These are phyloP conservation scores for Parasteatoda tepidariorum DNA, from an alignment of 1,140 invertebrate genomes.

Conservation along the genomic window DNA sequence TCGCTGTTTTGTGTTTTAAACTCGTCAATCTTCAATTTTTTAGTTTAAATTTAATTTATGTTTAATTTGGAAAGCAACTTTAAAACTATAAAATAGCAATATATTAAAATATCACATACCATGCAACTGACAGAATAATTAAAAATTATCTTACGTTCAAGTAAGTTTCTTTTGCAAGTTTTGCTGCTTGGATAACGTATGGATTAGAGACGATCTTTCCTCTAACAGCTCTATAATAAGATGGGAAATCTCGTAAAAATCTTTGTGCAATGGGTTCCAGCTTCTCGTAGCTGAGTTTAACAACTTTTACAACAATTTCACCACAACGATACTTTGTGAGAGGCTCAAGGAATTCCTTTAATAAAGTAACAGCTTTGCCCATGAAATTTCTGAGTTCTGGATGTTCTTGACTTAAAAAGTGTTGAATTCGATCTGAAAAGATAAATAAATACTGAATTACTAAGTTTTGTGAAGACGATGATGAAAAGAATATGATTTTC, in stretches of 20 bases:
- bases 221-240: constrained; percentile 5
- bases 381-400: constrained; percentile 9
- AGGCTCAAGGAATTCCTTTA: constrained; percentile 27
- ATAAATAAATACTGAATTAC: neutral
- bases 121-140: no score
- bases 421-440: constrained; percentile 11
- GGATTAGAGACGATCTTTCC: neutral
- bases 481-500: no score
- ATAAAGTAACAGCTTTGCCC: neutral
- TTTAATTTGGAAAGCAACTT: no score
- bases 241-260: constrained; percentile 12
- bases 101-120: no score
- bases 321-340: constrained; percentile 35
- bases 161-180: constrained; percentile 13
- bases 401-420: constrained; percentile 13
- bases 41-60: no score
- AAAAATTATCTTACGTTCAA: constrained; percentile 8
- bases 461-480: neutral
- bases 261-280: constrained; percentile 20
- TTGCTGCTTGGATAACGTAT: neutral
- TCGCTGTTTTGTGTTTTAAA: no score
- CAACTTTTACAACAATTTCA: constrained; percentile 39
- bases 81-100: no score
- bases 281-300: neutral
- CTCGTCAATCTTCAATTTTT: no score